Percentiles rank a stretch among this genome's conserved stretches.
phyloP scores from a whole-genome alignment of 92 coral and sea anemone species.

The Blastomussa wellsi region DNA sequence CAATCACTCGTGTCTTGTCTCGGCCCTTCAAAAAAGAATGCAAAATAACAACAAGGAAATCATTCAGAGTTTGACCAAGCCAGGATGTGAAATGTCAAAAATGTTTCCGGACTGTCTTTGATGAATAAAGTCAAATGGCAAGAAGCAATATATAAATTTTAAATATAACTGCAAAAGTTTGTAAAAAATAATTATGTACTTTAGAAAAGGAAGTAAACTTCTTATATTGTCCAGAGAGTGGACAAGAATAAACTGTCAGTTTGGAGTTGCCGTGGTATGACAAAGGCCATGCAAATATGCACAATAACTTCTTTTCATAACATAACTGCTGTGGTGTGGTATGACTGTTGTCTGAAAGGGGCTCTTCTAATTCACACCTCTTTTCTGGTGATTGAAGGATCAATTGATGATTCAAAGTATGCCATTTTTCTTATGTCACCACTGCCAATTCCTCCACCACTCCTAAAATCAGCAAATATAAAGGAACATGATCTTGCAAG shows the following conservation, averaged over 20 bases:
- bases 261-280: too few species aligned
- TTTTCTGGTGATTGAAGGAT: conserved; percentile 53
- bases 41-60: neutral
- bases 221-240: too few species aligned
- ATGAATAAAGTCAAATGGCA: too few species aligned
- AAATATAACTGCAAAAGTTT: too few species aligned
- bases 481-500: neutral
- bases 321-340: neutral
- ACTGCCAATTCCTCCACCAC: conserved; percentile 87
- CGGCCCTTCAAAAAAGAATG: conserved; percentile 48
- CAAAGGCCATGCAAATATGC: too few species aligned
- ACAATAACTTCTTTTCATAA: too few species aligned
- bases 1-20: conserved; percentile 83
- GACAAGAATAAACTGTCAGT: too few species aligned
- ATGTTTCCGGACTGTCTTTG: neutral
- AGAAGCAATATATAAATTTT: too few species aligned
- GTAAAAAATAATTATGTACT: too few species aligned
- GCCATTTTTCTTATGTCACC: conserved; percentile 94
- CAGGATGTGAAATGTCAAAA: neutral
- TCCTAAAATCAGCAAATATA: conserved; percentile 31
- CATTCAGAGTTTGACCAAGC: neutral
- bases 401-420: conserved; percentile 91
- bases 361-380: conserved; percentile 15
- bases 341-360: neutral
- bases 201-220: too few species aligned